Evolutionary conservation across 2,113 vertebrate species (phyloP), one percentile per base, ranked within the genome.

Genomic region (Pungitius pungitius): DNA sequence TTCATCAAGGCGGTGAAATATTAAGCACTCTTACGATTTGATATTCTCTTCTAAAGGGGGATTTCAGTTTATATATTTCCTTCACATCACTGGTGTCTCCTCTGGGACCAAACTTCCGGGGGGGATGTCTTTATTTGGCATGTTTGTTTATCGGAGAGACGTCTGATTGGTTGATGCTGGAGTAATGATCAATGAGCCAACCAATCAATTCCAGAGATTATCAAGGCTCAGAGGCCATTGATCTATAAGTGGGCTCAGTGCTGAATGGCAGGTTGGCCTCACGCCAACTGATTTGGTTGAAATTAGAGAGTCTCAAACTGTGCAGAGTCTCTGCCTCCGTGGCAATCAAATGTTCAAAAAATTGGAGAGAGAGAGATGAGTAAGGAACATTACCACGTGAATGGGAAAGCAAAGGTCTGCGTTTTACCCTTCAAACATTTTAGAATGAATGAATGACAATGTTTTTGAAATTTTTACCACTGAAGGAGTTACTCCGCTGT

Each of bases 1-100:
- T 93, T 93, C 78, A 93, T 92, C 83, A 90, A 83, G 85, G 26
- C 87, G 78, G 89, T 92, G 68, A 93, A 92, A 92, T 91, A 92
- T 93, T 92, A 89, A 92, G 87, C 60, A 91, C 86, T 90, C 89
- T 85, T 85, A 90, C 89, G 82, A 91, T 92, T 92, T 90, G 75
- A 92, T 92, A 90, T 93, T 92, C 88, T 84, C 85, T 88, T 92
- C 88, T 75, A 90, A 89, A 82, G 68, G 73, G 57, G 61, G 77
- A 73, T 85, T 40, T 89, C 56, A 80, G 77, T 81, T 84, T 63
- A 81, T 86, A 78, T 83, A 72, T 80, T 84, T 86, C 55, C 52
- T 69, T 64, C 66, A 73, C 78, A 85, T 86, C 71, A 51, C 55
- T 73, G 24, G 18, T 1, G 1, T 58, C 57, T 82, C 60, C 67